Base-by-base conservation (phyloP, 2,888 invertebrate genomes). In the Athetis lepigone region DNA sequence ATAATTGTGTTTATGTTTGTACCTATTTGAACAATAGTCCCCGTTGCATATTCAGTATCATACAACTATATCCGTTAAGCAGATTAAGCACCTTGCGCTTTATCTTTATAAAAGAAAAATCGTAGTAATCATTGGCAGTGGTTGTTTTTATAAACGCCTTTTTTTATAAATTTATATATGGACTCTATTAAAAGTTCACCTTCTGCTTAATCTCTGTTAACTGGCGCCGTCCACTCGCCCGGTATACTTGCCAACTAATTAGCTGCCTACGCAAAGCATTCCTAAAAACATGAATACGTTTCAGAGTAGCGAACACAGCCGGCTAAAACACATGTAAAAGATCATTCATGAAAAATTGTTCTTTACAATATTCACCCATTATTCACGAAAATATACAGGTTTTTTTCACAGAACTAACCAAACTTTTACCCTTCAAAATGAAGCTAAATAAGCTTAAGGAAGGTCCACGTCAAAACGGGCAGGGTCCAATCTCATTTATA, bases 251-350 rank as follows among this genome's bases (percentile, higher is more conserved):
- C 68, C 37, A 37, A 51, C 69, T 70, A 70, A 70, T 68, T 74
- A 70, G 60, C 60, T 47, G 19, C 46, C 69, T 19, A 68, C 59
- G 54, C 60, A 39, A 37, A 67, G 37, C 25, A 66, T 50, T 25
- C 54, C 74, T 67, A 73, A 70, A 70, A 70, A 74, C 68, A 54
- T 68, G 55, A 74, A 59, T 55, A 55, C 54, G 7, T 42, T 29
- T 29, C 46, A n/a, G 16, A 39, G 11, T 40, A 23, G 36, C 51
- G 19, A n/a, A 39, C 47, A 43, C 8, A 46, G 16, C 42, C 4
- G 29, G 23, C 29, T 49, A 2, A 54, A 66, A 39, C n/a, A 19
- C 51, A 47, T 47, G 40, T 56, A 21, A 68, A 68, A 56, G 33
- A 68, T 33, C 60, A 52, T 68, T 59, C 23, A 25, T 52, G 18